Conservation (phyloP, 2,888 invertebrate species). For the Euclidia mi region DNA sequence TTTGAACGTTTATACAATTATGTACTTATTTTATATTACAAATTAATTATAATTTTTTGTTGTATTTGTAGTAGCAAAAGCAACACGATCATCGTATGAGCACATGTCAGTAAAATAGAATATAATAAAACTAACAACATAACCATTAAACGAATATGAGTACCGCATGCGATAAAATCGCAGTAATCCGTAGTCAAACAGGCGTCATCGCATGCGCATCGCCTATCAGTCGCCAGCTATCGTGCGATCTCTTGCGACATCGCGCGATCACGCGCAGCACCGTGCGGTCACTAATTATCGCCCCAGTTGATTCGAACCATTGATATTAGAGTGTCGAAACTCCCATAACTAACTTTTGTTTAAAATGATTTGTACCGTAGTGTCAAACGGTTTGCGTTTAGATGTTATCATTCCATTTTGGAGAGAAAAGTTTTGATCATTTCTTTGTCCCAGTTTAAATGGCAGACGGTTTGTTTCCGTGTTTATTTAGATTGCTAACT, state of each 20-base stretch:
- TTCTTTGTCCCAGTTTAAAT: too few relatives aligned
- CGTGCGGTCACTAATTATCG: conserved; percentile 28
- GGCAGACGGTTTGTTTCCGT: too few relatives aligned
- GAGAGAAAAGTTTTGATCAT: too few relatives aligned
- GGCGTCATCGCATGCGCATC: conserved; percentile 38
- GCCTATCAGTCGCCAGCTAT: conserved; percentile 34
- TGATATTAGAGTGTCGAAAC: conserved; percentile 37
- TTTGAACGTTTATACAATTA: too few relatives aligned
- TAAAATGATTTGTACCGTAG: conserved; percentile 37
- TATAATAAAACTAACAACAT: not conserved
- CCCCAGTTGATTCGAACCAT: conserved; percentile 38
- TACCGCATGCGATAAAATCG: conserved; percentile 4
- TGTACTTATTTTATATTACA: too few relatives aligned
- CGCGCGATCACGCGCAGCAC: conserved; percentile 42
- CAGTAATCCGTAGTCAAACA: conserved; percentile 10
- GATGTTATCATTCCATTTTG: conserved; percentile 23
- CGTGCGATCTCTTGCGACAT: conserved; percentile 46
- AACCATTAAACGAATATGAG: conserved; percentile 2
- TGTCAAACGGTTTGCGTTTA: conserved; percentile 18
- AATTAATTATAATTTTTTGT: too few relatives aligned
- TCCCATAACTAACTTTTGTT: conserved; percentile 43
- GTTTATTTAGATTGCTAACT: too few relatives aligned
- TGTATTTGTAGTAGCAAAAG: too few relatives aligned
- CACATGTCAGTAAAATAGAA: too few relatives aligned
- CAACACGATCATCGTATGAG: too few relatives aligned